Evolutionary conservation across 2,797 vertebrate genomes (phyloP).

Genomic region (Oreochromis grahami): DNA sequence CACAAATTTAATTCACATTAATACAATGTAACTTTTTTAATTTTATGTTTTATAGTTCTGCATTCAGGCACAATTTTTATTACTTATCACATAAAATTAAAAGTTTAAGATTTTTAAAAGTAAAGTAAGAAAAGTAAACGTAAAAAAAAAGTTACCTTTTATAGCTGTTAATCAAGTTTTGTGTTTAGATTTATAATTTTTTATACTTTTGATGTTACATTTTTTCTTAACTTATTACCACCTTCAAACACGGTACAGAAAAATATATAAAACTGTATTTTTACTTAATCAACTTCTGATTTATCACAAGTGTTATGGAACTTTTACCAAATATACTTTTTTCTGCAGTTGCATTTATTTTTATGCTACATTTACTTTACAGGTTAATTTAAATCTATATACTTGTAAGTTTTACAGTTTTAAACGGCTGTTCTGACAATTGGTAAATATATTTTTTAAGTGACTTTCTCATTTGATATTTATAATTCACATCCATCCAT

Average conservation of each 20-base stretch:
- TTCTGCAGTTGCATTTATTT: background rate
- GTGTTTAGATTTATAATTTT: background rate
- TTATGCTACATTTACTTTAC: background rate
- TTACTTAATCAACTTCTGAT: background rate
- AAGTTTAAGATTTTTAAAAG: background rate
- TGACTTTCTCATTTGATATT: background rate
- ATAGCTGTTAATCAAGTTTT: background rate
- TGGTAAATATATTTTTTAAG: background rate
- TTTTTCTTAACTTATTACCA: background rate
- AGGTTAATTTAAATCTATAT: background rate
- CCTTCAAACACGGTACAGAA: rapidly evolving
- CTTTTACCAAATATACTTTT: background rate
- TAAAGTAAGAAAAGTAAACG: background rate
- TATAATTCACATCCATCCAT: background rate
- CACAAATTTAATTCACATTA: background rate
- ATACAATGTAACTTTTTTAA: background rate
- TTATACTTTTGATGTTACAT: background rate
- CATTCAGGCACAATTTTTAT: background rate
- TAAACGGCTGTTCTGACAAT: background rate
- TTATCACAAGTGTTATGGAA: background rate
- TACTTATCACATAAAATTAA: background rate
- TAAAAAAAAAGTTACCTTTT: background rate
- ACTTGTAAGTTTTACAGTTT: background rate
- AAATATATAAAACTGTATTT: background rate
- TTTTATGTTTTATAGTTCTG: background rate